Evolutionary conservation across 2,113 vertebrate species (phyloP).

Genomic region (Ivindomyrus marchei): DNA sequence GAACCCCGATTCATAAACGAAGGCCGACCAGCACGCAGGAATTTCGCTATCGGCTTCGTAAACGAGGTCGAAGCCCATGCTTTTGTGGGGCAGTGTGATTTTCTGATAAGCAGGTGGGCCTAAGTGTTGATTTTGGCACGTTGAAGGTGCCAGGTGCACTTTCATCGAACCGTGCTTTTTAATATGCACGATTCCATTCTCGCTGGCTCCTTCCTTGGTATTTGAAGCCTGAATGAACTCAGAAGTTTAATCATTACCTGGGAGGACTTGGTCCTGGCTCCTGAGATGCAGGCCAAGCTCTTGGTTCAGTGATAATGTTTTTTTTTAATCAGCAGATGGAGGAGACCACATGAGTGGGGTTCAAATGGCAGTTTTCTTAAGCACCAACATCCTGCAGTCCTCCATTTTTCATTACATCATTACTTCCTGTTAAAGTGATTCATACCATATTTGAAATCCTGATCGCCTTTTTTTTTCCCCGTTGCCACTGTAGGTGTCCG

Average conservation of each 20-base stretch:
- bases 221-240: conserved; percentile 6
- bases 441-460: neutral
- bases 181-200: neutral
- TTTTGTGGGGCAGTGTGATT: conserved; percentile 9
- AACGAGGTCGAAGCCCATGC: neutral
- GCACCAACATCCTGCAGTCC: neutral
- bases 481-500: conserved; percentile 47
- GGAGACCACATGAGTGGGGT: neutral
- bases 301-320: neutral
- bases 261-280: conserved; percentile 10
- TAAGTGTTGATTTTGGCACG: conserved; percentile 18
- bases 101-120: conserved; percentile 17
- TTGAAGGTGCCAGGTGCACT: conserved; percentile 6
- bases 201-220: neutral
- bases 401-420: neutral
- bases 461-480: neutral
- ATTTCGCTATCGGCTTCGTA: neutral
- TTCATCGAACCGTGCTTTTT: neutral
- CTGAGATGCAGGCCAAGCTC: neutral
- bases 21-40: neutral
- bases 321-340: conserved; percentile 6
- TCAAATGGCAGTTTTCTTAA: conserved; percentile 1
- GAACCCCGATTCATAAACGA: neutral
- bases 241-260: conserved; percentile 7
- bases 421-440: neutral